phyloP scores from a whole-genome alignment of 2,797 vertebrate genomes.

The Chelon labrosus region DNA sequence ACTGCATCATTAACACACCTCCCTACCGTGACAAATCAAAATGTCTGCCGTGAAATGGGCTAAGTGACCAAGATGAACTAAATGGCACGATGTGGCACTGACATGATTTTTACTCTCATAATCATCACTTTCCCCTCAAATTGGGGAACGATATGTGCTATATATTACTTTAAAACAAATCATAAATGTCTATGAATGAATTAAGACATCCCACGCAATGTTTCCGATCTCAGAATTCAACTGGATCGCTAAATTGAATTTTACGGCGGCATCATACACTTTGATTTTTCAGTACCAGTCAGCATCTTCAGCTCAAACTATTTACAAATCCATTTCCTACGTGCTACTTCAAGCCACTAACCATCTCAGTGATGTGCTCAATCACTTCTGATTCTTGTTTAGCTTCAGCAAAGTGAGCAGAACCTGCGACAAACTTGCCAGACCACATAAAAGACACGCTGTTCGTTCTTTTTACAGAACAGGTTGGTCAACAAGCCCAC shows the following conservation, averaged over 20 bases:
- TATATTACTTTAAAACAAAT: no score
- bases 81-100: neutral
- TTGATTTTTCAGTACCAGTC: neutral
- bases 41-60: no score
- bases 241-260: no score
- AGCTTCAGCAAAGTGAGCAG: conserved; percentile 8
- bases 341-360: neutral
- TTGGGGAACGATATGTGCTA: no score
- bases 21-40: no score
- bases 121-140: neutral
- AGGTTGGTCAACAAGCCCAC: conserved; percentile 35
- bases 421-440: conserved; percentile 24
- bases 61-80: no score
- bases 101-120: neutral
- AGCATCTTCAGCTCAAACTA: neutral
- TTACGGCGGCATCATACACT: neutral
- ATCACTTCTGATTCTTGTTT: conserved; percentile 24
- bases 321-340: neutral
- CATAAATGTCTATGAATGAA: no score
- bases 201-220: no score
- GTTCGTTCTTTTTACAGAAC: conserved; percentile 12
- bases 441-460: conserved; percentile 15
- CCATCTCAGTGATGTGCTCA: neutral
- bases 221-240: no score
- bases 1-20: no score